Conservation (phyloP, 2,888 invertebrate species). For the Clivina fossor region DNA sequence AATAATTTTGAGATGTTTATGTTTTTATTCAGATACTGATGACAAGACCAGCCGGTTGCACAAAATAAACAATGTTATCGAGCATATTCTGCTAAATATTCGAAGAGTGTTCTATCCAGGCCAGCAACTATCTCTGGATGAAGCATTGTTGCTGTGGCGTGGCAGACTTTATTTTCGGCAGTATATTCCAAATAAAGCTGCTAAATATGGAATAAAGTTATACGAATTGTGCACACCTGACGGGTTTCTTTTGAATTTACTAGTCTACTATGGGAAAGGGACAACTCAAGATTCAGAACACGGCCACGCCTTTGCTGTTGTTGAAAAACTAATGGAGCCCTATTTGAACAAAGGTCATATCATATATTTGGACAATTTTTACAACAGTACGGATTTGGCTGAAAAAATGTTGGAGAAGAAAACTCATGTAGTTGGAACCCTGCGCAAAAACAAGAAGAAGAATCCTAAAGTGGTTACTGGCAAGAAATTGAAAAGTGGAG, state of each 20-base stretch:
- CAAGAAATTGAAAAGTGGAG: slow-evolving; percentile 36
- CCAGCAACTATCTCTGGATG: slow-evolving; percentile 38
- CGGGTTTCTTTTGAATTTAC: slow-evolving; percentile 10
- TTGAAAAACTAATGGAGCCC: slow-evolving; percentile 40
- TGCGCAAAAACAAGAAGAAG: slow-evolving; percentile 38
- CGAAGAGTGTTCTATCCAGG: slow-evolving; percentile 28
- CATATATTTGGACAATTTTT: slow-evolving; percentile 44
- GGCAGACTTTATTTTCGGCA: slow-evolving; percentile 1
- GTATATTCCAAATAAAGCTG: slow-evolving; percentile 8
- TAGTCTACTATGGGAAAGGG: slow-evolving; percentile 9
- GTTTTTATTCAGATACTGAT: slow-evolving; percentile 11
- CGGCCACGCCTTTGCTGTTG: slow-evolving; percentile 35
- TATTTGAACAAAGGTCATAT: slow-evolving; percentile 43
- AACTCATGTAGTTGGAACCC: slow-evolving; percentile 40
- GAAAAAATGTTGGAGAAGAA: slow-evolving; percentile 36
- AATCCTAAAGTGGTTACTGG: slow-evolving; percentile 35
- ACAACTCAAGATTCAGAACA: slow-evolving; percentile 16
- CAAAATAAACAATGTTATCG: slow-evolving; percentile 29
- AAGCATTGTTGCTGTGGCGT: slow-evolving; percentile 33
- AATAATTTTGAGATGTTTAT: slow-evolving; percentile 31
- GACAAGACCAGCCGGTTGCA: slow-evolving; percentile 3
- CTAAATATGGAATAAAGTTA: slow-evolving; percentile 14
- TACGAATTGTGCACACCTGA: slow-evolving; percentile 11
- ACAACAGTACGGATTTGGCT: slow-evolving; percentile 37
- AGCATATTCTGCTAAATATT: slow-evolving; percentile 29